These are phyloP conservation scores for Phaethon lepturus DNA, from an alignment of 2,113 vertebrate species.

Conservation along the genomic window DNA sequence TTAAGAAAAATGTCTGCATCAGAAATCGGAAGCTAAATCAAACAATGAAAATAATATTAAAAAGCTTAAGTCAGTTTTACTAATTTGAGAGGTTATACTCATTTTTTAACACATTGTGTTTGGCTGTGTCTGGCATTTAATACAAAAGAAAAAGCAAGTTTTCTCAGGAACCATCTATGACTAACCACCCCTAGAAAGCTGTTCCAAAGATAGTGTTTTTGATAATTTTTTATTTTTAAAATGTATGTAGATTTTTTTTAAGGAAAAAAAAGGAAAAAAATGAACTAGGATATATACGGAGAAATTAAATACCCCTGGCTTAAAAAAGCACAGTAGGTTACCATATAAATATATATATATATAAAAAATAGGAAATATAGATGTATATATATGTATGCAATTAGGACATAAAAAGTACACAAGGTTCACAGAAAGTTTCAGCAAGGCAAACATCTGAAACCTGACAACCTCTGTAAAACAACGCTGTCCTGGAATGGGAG, in stretches of 20 bases:
- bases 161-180: neutral
- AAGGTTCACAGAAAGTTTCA: neutral
- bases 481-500: neutral
- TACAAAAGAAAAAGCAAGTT: neutral
- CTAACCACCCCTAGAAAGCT: neutral
- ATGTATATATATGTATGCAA: neutral
- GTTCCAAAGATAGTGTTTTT: neutral
- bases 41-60: neutral
- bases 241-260: neutral
- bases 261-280: too few relatives aligned
- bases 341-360: neutral
- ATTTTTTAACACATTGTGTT: neutral
- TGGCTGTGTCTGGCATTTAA: neutral
- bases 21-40: neutral
- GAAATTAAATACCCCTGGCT: neutral
- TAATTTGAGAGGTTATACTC: neutral
- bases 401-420: neutral
- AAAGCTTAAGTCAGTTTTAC: neutral
- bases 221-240: neutral
- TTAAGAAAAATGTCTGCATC: neutral
- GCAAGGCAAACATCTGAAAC: neutral
- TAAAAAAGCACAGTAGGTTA: neutral
- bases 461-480: neutral
- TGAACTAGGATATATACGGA: neutral
- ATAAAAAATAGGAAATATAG: neutral